Evolutionary conservation across 2,797 vertebrate species (phyloP), one percentile per base, ranked within the genome.

Genomic region (Huso huso): DNA sequence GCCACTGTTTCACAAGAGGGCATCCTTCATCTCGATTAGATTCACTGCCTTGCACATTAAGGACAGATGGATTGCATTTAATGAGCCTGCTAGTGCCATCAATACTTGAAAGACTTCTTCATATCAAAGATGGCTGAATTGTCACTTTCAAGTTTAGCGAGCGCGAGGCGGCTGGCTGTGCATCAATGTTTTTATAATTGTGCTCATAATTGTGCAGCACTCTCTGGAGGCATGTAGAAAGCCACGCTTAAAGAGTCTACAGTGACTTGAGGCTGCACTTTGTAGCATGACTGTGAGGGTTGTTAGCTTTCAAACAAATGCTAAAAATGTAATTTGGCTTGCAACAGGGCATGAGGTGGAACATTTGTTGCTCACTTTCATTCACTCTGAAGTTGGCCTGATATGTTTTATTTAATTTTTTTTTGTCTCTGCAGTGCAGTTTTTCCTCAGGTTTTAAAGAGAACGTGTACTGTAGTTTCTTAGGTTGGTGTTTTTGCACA

Each of bases 21-120:
- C 53, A 52, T 69, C 66, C 71, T 68, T 71, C 61, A 48, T 61
- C 71, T 64, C 13, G 5, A 74, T 68, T 64, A 61, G 73, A 69
- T 71, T 51, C 6, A 51, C n/a, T 6, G 18, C 49, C 13, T 60
- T 0, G 66, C 7, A 48, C 67, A 69, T 77, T 74, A 71, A 76
- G 77, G 79, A 76, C 78, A 77, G 77, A 79, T 77, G 76, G 81
- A 75, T 79, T 68, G 67, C 68, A 70, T 78, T 82, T 82, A 77
- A 81, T 77, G 79, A 79, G 82, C 73, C 77, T 76, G 75, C 76
- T 73, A 12, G 71, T 70, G 51, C 77, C 77, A 72, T 78, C 79
- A 79, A 72, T 73, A 68, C 77, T 71, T 50, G 70, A 76, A 75
- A 79, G 78, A 67, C 72, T 74, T 79, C 74, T 73, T 65, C 64